Evolutionary conservation across 2,113 vertebrate species (phyloP), one percentile per base, ranked within the genome.

Genomic region (Pao palembangensis): DNA sequence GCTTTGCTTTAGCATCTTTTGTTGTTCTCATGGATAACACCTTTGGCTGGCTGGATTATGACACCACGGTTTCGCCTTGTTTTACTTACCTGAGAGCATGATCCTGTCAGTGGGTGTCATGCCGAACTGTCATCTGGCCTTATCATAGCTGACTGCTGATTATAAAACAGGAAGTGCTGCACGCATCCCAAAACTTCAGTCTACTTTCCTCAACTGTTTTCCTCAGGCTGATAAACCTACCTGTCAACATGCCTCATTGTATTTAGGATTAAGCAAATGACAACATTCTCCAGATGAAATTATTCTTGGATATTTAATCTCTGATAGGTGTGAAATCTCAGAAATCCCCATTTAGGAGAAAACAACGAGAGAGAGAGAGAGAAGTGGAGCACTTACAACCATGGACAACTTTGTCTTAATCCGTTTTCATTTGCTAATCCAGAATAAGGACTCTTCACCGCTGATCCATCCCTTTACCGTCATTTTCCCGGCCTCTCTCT

Each of bases 111-210:
- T 4, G 25, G 3, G 25, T 4, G 25, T 63, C 47, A 43, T 47
- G 21, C 38, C 55, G 19, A 43, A 44, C 14, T 79, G 67, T 70
- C 66, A 81, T 69, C 48, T 70, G 66, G 43, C 52, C 41, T 34
- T 69, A 58, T 55, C 12, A 55, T 53, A 60, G 17, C 57, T 71
- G 64, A 65, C 52, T 25, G 5, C 23, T 25, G 3, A 28, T 28
- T 28, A 5, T 28, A 28, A 28, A 28, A 28, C 25, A 28, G 25
- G 4, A 28, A 7, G 25, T 28, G 25, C 25, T 28, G 5, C 25
- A 28, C 25, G 8, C 34, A 38, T 38, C 34, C 10, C 34, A 38
- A 38, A 38, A 8, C 34, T 3, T 38, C 8, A 38, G 4, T 11
- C 8, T 38, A 38, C 11, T 12, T 8, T 11, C 8, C 20, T 44